A percentile compares a stretch with the other conserved stretches of the same genome.
These are phyloP conservation scores for Berghia stephanieae DNA, from an alignment of 1,140 invertebrate genomes.

Conservation along the genomic window DNA sequence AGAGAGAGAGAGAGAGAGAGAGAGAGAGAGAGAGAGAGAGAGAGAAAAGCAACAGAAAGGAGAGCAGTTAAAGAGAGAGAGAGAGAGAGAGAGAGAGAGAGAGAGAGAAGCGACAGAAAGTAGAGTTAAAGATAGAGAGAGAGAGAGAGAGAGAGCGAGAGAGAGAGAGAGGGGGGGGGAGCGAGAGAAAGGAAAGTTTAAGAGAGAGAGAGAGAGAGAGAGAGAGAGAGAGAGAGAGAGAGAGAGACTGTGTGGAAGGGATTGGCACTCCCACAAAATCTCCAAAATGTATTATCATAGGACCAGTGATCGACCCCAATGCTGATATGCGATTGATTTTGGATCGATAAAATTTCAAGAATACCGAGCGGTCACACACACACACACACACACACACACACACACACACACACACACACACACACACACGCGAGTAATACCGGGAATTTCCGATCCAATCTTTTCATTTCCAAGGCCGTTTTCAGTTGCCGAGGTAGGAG, in stretches of 20 bases:
- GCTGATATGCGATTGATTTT: neutral
- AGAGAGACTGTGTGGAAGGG: neutral
- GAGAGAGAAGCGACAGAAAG: constrained; percentile 12
- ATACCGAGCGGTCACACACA: neutral
- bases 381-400: constrained; percentile 10
- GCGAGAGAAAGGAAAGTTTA: neutral
- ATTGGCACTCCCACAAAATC: neutral
- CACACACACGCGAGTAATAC: neutral
- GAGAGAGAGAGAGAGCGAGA: neutral
- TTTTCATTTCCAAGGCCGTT: neutral
- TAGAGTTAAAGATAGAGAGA: neutral
- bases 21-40: constrained; percentile 6
- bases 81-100: constrained; percentile 24
- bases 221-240: constrained; percentile 20
- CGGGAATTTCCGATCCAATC: neutral
- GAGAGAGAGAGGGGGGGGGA: neutral
- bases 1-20: constrained; percentile 2
- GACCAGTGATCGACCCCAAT: neutral
- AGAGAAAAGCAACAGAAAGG: neutral
- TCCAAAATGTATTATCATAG: neutral
- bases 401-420: constrained; percentile 10
- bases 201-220: constrained; percentile 6
- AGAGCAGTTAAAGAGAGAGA: constrained; percentile 16
- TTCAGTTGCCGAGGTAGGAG: neutral
- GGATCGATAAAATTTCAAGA: neutral